Evolutionary conservation across 2,113 vertebrate species (phyloP).

Genomic region (Acanthisitta chloris): DNA sequence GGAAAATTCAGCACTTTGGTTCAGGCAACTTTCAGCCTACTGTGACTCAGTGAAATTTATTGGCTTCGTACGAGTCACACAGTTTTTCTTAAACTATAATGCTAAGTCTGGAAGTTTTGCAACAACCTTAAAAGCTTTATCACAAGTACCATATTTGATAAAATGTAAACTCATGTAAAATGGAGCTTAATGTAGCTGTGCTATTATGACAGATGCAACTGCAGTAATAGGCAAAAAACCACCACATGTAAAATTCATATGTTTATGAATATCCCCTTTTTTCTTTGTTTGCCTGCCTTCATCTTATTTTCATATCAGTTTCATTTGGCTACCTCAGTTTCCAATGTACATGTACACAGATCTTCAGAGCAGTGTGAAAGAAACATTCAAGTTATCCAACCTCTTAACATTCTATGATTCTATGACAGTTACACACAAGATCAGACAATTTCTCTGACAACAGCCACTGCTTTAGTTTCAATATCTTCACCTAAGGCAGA

Average conservation of each 20-base stretch:
- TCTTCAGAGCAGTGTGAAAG: not conserved
- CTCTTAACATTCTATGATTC: no score
- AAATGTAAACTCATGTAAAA: not conserved
- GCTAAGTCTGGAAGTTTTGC: not conserved
- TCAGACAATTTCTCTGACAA: not conserved
- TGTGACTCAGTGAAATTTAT: not conserved
- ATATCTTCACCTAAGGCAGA: not conserved
- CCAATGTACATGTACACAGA: not conserved
- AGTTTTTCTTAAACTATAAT: not conserved
- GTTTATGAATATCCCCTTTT: not conserved
- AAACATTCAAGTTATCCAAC: not conserved
- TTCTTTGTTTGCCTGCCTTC: not conserved
- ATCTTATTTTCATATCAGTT: not conserved
- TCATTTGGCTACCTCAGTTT: not conserved
- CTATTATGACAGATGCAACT: not conserved
- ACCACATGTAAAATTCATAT: not conserved
- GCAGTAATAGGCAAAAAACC: not conserved
- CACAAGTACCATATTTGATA: not conserved
- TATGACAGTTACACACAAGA: not conserved
- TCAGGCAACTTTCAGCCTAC: not conserved
- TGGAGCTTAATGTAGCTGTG: not conserved
- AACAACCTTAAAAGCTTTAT: not conserved
- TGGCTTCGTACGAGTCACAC: not conserved
- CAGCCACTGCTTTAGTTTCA: not conserved
- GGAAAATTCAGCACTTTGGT: not conserved